Evolutionary conservation across 2,888 invertebrate genomes (phyloP).

Genomic region (Heliconius erato): DNA sequence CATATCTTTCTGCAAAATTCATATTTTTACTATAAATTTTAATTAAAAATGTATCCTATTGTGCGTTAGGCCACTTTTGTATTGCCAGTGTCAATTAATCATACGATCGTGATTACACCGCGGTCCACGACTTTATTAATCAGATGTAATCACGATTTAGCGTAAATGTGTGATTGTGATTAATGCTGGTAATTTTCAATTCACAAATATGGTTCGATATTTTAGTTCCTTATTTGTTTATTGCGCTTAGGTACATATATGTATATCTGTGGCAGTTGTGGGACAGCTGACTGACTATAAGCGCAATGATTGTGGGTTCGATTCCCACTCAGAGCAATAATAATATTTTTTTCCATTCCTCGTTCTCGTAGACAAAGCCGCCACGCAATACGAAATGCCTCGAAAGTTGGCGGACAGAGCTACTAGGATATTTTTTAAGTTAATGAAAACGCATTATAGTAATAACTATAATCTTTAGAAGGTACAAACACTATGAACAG

Average conservation of each 20-base stretch:
- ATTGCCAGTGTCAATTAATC: constrained; percentile 69
- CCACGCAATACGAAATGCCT: too few species aligned
- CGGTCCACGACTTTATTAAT: constrained; percentile 66
- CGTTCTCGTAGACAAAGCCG: too few species aligned
- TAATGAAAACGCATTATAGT: too few species aligned
- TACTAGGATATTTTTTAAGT: too few species aligned
- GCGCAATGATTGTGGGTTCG: too few species aligned
- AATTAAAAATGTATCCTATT: background rate
- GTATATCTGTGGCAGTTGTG: too few species aligned
- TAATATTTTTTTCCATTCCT: too few species aligned
- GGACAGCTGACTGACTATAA: too few species aligned
- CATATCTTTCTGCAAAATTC: background rate
- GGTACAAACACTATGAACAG: background rate
- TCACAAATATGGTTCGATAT: constrained; percentile 19
- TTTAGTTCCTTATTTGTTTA: constrained; percentile 11
- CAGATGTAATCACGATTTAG: constrained; percentile 72
- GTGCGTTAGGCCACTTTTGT: constrained; percentile 10
- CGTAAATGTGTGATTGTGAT: constrained; percentile 81
- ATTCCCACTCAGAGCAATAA: too few species aligned
- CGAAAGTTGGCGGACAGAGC: too few species aligned
- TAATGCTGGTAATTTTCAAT: constrained; percentile 63
- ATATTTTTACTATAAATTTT: background rate
- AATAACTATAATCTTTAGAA: too few species aligned
- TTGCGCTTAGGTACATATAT: background rate
- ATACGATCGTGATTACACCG: constrained; percentile 64